Evolutionary conservation across 2,797 vertebrate genomes (phyloP).

Genomic region (Sylvilagus floridanus): DNA sequence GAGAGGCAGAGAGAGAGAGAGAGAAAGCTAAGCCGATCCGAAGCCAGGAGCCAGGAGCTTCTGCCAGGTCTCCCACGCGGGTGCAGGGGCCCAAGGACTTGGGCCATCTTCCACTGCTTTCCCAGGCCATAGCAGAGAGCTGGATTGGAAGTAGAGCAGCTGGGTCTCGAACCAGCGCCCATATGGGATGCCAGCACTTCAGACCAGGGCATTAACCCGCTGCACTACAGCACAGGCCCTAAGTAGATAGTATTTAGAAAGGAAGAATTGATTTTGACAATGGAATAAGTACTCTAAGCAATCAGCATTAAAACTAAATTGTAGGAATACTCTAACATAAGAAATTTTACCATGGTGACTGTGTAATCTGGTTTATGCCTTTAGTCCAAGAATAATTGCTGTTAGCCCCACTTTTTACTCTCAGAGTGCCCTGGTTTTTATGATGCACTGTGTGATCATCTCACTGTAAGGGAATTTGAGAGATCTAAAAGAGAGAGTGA

Average conservation of each 20-base stretch:
- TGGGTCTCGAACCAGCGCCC: no score
- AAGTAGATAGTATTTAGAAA: neutral
- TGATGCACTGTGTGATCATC: constrained; percentile 18
- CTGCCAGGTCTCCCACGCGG: no score
- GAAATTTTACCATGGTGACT: neutral
- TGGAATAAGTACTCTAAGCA: constrained; percentile 9
- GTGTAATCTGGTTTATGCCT: neutral
- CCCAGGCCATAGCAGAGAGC: no score
- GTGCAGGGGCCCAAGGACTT: no score
- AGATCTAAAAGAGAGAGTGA: constrained; percentile 40
- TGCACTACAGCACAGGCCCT: no score
- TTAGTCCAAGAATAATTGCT: neutral
- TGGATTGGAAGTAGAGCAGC: no score
- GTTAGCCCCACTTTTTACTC: neutral
- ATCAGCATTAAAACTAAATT: constrained; percentile 22
- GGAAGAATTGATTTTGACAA: constrained; percentile 33
- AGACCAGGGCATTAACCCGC: neutral
- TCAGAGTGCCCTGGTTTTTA: constrained; percentile 9
- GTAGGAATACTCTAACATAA: neutral
- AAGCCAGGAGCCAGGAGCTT: no score
- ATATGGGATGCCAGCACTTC: no score
- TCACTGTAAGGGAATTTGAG: constrained; percentile 4
- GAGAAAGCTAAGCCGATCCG: no score
- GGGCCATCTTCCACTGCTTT: no score
- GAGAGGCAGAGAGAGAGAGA: no score